These are phyloP conservation scores for Takifugu flavidus DNA, from an alignment of 2,113 vertebrate genomes.

Conservation along the genomic window DNA sequence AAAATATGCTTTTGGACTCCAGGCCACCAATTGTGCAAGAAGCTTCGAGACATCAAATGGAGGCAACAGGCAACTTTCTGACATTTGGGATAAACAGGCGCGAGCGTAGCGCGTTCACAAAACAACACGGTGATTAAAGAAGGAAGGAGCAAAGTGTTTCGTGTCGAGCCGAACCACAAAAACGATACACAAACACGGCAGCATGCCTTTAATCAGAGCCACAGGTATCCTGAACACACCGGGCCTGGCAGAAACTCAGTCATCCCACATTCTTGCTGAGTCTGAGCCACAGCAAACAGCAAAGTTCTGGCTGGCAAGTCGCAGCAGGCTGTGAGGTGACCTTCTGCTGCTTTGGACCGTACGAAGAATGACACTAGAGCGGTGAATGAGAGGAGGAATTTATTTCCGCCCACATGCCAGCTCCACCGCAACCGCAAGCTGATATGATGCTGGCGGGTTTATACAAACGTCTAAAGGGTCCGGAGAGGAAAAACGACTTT, in stretches of 20 bases:
- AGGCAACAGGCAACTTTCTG: background rate
- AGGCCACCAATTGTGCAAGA: background rate
- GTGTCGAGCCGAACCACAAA: conserved; percentile 4
- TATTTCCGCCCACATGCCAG: conserved; percentile 11
- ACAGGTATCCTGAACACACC: conserved; percentile 13
- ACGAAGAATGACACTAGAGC: conserved; percentile 18
- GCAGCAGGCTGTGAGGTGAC: conserved; percentile 34
- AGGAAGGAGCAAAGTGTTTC: conserved; percentile 3
- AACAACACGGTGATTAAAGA: conserved; percentile 6
- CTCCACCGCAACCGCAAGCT: background rate
- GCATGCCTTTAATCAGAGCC: conserved; percentile 20
- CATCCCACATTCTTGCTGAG: too few relatives aligned
- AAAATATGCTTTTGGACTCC: too few relatives aligned
- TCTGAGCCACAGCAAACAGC: too few relatives aligned
- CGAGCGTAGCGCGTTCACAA: conserved; percentile 5
- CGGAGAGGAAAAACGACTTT: too few relatives aligned
- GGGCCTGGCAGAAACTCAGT: background rate
- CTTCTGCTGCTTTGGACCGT: conserved; percentile 12
- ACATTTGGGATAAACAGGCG: conserved; percentile 2
- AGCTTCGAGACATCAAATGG: background rate
- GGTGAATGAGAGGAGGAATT: conserved; percentile 17
- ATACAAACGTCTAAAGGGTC: too few relatives aligned
- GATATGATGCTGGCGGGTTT: too few relatives aligned
- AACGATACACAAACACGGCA: conserved; percentile 13
- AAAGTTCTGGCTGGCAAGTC: conserved; percentile 19